These are phyloP conservation scores for Diadegma fenestrale DNA, from an alignment of 2,888 invertebrate genomes.

Conservation along the genomic window DNA sequence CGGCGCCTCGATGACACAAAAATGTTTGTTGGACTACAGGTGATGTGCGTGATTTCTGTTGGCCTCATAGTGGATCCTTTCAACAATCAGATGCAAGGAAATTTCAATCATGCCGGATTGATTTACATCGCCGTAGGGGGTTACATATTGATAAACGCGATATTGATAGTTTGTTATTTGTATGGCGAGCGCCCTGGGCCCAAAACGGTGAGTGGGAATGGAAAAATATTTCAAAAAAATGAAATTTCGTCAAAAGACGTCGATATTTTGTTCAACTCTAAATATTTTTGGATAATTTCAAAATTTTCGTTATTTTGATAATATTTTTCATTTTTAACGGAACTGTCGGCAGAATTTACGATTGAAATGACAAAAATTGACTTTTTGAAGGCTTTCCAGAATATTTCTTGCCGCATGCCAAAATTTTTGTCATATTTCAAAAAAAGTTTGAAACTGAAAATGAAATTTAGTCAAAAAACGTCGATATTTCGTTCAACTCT, in stretches of 20 bases:
- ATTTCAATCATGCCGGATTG: conserved; percentile 87
- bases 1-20: background rate
- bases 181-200: conserved; percentile 88
- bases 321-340: too few relatives aligned
- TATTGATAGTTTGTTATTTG: conserved; percentile 87
- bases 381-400: too few relatives aligned
- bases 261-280: too few relatives aligned
- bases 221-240: background rate
- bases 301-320: too few relatives aligned
- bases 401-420: too few relatives aligned
- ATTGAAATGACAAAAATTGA: too few relatives aligned
- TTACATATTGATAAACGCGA: conserved; percentile 88
- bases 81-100: conserved; percentile 84
- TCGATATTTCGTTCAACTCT: too few relatives aligned
- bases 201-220: conserved; percentile 84
- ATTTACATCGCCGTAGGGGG: conserved; percentile 89
- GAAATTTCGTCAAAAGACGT: background rate
- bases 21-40: conserved; percentile 83
- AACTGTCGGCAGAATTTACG: too few relatives aligned
- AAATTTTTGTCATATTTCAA: too few relatives aligned
- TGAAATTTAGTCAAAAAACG: too few relatives aligned
- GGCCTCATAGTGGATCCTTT: conserved; percentile 88
- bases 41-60: conserved; percentile 87
- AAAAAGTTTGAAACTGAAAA: too few relatives aligned
- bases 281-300: too few relatives aligned